Conservation (phyloP, 1,140 invertebrate species). For the Doryteuthis pealeii region DNA sequence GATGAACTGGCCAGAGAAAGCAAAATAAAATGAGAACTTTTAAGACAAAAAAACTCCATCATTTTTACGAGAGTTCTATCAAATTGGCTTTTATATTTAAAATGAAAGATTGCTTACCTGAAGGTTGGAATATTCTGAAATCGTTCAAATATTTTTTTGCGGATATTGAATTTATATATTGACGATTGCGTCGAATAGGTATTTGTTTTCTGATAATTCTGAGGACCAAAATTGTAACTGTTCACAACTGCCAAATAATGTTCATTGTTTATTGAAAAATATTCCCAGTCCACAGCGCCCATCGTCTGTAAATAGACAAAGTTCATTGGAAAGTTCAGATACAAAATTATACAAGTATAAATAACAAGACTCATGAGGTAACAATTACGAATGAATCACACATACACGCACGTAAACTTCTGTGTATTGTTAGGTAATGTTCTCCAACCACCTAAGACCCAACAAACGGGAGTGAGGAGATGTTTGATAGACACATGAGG, state of each 20-base stretch:
- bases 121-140: constrained; percentile 50
- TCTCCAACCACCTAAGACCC: too few relatives aligned
- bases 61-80: not conserved
- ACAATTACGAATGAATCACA: too few relatives aligned
- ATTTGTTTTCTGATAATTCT: constrained; percentile 44
- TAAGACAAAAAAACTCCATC: not conserved
- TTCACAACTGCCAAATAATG: constrained; percentile 52
- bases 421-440: too few relatives aligned
- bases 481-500: too few relatives aligned
- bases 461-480: too few relatives aligned
- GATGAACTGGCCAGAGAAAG: not conserved
- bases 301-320: constrained; percentile 48
- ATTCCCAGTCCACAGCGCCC: constrained; percentile 56
- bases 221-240: constrained; percentile 55
- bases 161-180: constrained; percentile 50
- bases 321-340: too few relatives aligned
- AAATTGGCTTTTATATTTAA: too few relatives aligned
- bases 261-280: constrained; percentile 45
- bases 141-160: constrained; percentile 42
- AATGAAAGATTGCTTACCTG: constrained; percentile 37
- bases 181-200: constrained; percentile 52
- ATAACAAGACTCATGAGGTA: too few relatives aligned
- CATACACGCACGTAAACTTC: too few relatives aligned
- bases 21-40: not conserved
- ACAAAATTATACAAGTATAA: too few relatives aligned